Evolutionary conservation across 2,888 invertebrate genomes (phyloP).

Genomic region (Coelinius sp.): DNA sequence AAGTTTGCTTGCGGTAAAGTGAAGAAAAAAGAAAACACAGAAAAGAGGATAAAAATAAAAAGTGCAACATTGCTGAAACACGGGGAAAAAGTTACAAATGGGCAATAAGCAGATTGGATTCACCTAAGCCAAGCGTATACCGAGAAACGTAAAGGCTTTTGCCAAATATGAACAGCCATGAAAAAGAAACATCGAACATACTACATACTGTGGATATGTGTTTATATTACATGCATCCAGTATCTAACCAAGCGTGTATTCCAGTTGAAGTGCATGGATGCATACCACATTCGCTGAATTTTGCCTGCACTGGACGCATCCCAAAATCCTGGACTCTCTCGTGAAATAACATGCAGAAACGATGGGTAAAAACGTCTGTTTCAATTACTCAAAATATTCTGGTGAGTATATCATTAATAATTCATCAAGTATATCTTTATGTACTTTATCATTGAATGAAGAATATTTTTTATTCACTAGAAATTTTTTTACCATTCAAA

Average conservation of each 20-base stretch:
- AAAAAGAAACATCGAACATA: conserved; percentile 51
- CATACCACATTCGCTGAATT: conserved; percentile 40
- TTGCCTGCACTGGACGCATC: conserved; percentile 46
- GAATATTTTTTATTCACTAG: background rate
- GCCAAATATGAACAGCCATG: conserved; percentile 55
- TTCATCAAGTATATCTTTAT: background rate
- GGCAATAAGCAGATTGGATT: conserved; percentile 63
- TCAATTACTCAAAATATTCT: conserved; percentile 27
- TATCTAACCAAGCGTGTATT: conserved; percentile 21
- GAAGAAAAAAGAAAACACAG: conserved; percentile 35
- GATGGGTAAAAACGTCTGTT: conserved; percentile 20
- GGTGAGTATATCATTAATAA: background rate
- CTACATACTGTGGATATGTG: conserved; percentile 31
- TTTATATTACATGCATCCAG: conserved; percentile 19
- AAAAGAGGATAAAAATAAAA: conserved; percentile 29
- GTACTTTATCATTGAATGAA: background rate
- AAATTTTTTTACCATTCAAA: too few species aligned
- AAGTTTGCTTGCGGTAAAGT: conserved; percentile 46
- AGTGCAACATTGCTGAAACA: conserved; percentile 35
- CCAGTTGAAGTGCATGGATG: conserved; percentile 36
- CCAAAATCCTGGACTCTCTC: conserved; percentile 47
- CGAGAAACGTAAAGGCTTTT: conserved; percentile 49
- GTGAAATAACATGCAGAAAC: conserved; percentile 25
- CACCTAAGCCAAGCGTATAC: conserved; percentile 48
- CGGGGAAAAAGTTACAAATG: conserved; percentile 56